phyloP scores from a whole-genome alignment of 2,113 vertebrate species.

The Zonotrichia leucophrys region DNA sequence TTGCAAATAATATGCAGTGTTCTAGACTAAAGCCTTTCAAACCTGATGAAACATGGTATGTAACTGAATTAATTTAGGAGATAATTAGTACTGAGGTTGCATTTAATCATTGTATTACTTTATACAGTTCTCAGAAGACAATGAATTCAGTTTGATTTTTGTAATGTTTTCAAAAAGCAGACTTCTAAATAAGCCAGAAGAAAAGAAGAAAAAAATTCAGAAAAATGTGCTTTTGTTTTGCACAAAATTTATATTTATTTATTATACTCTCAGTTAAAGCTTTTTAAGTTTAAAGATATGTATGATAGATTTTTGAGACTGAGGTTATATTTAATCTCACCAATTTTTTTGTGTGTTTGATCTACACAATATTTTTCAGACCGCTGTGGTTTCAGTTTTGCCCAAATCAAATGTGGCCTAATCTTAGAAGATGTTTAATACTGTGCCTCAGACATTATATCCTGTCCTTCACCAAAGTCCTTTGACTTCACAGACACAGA shows the following conservation, averaged over 20 bases:
- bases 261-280: neutral
- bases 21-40: neutral
- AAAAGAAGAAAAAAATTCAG: neutral
- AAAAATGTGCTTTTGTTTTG: neutral
- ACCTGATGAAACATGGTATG: neutral
- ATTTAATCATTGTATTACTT: neutral
- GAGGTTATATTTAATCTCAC: neutral
- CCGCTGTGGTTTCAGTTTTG: neutral
- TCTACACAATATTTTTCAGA: neutral
- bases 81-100: neutral
- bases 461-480: neutral
- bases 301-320: neutral
- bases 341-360: fast-evolving
- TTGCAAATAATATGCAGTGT: neutral
- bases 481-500: neutral
- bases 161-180: neutral
- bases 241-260: neutral
- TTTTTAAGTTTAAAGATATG: neutral
- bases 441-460: neutral
- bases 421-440: neutral
- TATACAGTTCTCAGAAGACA: neutral
- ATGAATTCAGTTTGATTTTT: neutral
- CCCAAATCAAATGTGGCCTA: neutral
- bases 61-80: neutral
- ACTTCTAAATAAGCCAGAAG: neutral